phyloP scores from a whole-genome alignment of 2,113 vertebrate species.

The Thunnus thynnus region DNA sequence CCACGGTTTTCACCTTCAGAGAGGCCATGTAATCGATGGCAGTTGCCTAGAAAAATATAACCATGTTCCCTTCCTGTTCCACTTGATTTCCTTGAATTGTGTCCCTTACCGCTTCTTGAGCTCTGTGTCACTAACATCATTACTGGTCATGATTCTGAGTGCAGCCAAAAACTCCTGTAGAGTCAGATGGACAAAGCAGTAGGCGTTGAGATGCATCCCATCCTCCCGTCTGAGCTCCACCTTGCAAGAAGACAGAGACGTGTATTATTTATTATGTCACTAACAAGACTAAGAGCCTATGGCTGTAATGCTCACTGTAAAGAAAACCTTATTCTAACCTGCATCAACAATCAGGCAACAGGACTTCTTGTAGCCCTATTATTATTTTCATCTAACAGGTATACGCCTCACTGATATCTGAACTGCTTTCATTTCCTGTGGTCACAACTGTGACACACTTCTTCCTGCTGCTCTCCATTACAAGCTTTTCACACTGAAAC shows the following conservation, averaged over 20 bases:
- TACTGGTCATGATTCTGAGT: conserved; percentile 88
- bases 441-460: no score
- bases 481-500: no score
- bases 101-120: conserved; percentile 78
- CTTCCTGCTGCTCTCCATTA: no score
- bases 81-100: neutral
- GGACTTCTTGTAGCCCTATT: no score
- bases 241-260: conserved; percentile 51
- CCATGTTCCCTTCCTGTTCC: neutral
- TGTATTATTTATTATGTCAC: neutral
- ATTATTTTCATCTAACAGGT: no score
- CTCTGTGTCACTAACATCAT: conserved; percentile 69
- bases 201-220: conserved; percentile 73
- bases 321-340: neutral
- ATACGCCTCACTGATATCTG: no score
- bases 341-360: no score
- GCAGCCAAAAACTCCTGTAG: conserved; percentile 93
- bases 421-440: no score
- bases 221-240: conserved; percentile 81
- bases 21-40: no score
- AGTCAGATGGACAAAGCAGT: conserved; percentile 90
- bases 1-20: no score
- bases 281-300: no score
- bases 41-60: neutral
- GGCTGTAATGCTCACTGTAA: neutral